Base-by-base conservation (phyloP, 2,888 invertebrate species). In the Euproctis similis region DNA sequence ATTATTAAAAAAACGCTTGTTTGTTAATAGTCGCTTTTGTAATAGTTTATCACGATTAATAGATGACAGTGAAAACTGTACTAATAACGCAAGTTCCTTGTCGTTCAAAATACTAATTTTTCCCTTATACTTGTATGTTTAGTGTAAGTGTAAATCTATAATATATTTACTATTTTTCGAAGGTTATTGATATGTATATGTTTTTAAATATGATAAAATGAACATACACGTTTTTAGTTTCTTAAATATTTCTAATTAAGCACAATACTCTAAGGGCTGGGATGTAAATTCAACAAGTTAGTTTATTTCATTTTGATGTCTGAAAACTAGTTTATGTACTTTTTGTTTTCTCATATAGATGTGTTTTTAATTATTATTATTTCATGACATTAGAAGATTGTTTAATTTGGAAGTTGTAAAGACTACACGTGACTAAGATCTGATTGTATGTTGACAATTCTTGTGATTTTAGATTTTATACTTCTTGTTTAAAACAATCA, bases 391-490 rank as follows among this genome's bases (percentile, higher is more conserved):
- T n/a, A n/a, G n/a, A n/a, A n/a, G 53, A 50, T 56, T 52, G 33
- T 34, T 52, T 45, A 8, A 26, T 46, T 51, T 45, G 51, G 47
- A 11, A 53, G 53, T 42, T 51, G 39, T 38, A 48, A 45, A 48
- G 50, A 47, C 54, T 51, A 50, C 60, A 60, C 64, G 62, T 59
- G 57, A 62, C 67, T 60, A 63, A 72, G 67, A 75, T 78, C 78
- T 75, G 77, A 73, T 59, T 62, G n/a, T 71, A 63, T 71, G 68
- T 67, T 77, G 67, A 67, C 23, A 43, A 38, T 73, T 81, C 81
- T 81, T 84, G 84, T 82, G 80, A 82, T 84, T 80, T n/a, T 82
- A 82, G 84, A 82, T 84, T 84, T 84, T 82, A 82, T 84, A 82
- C 82, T 82, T 82, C 81, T 81, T 81, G 81, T 82, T 82, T 81